These are phyloP conservation scores for Otolemur garnettii DNA, from an alignment of 2,113 vertebrate species.

Conservation along the genomic window DNA sequence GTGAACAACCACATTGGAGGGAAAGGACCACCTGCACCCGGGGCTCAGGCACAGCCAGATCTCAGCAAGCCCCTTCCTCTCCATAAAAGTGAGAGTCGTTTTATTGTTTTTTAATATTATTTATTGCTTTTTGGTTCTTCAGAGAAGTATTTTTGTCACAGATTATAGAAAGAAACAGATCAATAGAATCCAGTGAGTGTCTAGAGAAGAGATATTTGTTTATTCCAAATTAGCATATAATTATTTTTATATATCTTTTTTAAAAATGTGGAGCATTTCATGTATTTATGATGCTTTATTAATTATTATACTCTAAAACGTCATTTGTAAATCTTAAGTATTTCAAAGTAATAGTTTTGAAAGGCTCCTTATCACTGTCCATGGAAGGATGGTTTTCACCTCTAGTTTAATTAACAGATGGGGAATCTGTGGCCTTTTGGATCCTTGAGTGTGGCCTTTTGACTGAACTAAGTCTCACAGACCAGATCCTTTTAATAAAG, in stretches of 20 bases:
- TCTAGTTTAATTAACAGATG: neutral
- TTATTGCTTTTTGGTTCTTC: slow-evolving; percentile 55
- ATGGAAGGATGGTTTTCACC: slow-evolving; percentile 38
- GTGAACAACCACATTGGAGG: slow-evolving; percentile 89
- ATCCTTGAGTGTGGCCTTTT: too few relatives aligned
- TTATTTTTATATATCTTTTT: slow-evolving; percentile 45
- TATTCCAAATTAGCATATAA: slow-evolving; percentile 26
- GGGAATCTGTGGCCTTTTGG: too few relatives aligned
- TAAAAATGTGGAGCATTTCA: slow-evolving; percentile 28
- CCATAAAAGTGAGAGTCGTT: slow-evolving; percentile 87
- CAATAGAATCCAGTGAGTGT: neutral
- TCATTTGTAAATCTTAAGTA: slow-evolving; percentile 15
- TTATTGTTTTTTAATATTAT: neutral
- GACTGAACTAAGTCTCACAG: too few relatives aligned
- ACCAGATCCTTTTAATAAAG: too few relatives aligned
- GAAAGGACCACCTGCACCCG: slow-evolving; percentile 86
- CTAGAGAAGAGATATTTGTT: neutral
- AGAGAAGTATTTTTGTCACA: slow-evolving; percentile 49
- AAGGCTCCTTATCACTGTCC: neutral
- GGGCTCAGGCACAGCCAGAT: slow-evolving; percentile 85
- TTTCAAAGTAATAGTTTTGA: slow-evolving; percentile 53
- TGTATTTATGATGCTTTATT: slow-evolving; percentile 24
- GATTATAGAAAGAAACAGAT: neutral
- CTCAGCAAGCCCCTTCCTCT: slow-evolving; percentile 87
- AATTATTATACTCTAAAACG: slow-evolving; percentile 12